These are phyloP conservation scores for Pterocles gutturalis DNA, from an alignment of 2,113 vertebrate genomes.

Conservation along the genomic window DNA sequence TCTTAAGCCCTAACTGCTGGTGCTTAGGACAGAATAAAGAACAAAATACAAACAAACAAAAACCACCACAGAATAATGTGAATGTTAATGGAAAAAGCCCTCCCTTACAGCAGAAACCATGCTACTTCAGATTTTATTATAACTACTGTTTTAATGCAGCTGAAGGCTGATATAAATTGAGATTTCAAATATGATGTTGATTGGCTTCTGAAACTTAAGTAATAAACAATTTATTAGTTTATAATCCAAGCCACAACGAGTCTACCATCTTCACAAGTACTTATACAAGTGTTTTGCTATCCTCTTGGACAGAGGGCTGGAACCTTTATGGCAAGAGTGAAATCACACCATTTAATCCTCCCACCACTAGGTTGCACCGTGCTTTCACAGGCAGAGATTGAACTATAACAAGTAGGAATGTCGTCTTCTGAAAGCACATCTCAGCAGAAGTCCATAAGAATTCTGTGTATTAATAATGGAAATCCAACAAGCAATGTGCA, in stretches of 20 bases:
- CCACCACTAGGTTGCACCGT: not conserved
- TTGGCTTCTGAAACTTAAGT: not conserved
- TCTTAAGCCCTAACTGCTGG: not conserved
- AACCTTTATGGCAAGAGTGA: not conserved
- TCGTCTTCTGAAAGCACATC: not conserved
- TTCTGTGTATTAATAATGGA: not conserved
- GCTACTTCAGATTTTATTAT: not conserved
- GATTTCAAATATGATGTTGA: not conserved
- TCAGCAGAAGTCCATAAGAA: not conserved
- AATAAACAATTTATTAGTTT: not conserved
- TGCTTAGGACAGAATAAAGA: not conserved
- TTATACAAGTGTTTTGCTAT: not conserved
- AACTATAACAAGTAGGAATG: not conserved
- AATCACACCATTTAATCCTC: not conserved
- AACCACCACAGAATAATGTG: accelerated
- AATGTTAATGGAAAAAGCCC: not conserved
- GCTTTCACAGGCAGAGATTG: not conserved
- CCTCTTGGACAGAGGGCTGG: not conserved
- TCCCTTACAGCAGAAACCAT: not conserved
- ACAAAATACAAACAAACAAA: not conserved
- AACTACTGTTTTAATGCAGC: not conserved
- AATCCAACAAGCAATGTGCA: not conserved
- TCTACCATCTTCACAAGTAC: not conserved
- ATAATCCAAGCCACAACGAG: not conserved
- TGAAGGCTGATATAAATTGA: not conserved